Evolutionary conservation across 2,797 vertebrate genomes (phyloP).

Genomic region (Tachyglossus aculeatus): DNA sequence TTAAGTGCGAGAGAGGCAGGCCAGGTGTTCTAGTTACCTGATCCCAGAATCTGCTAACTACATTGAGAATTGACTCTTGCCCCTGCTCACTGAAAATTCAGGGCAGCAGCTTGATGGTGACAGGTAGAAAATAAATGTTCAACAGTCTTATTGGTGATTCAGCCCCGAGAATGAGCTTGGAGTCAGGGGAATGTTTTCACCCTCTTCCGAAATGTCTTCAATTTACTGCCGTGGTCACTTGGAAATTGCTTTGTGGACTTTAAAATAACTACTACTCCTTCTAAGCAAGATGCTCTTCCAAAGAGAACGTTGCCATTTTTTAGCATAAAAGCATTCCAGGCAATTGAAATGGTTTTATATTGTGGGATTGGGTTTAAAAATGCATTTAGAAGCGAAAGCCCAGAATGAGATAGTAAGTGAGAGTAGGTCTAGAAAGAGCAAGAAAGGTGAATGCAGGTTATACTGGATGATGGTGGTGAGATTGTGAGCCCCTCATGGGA

Average conservation of each 20-base stretch:
- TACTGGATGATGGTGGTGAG: no score
- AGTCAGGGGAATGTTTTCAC: constrained; percentile 4
- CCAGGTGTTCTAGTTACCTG: constrained; percentile 39
- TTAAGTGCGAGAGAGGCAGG: constrained; percentile 38
- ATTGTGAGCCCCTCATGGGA: no score
- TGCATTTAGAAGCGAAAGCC: no score
- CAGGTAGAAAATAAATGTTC: constrained; percentile 12
- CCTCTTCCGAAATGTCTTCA: neutral
- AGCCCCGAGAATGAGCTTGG: neutral
- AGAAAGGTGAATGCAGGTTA: no score
- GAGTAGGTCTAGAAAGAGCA: no score
- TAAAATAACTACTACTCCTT: no score
- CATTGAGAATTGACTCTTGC: constrained; percentile 21
- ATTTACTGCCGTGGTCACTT: constrained; percentile 13
- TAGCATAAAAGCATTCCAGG: no score
- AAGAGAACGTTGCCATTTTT: no score
- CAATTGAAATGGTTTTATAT: no score
- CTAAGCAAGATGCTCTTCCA: no score
- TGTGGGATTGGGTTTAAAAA: no score
- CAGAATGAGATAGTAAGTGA: no score
- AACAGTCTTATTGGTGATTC: constrained; percentile 28
- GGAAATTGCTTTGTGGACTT: constrained; percentile 43
- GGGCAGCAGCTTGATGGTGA: constrained; percentile 12
- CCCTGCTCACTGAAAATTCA: constrained; percentile 41
- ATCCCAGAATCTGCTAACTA: constrained; percentile 16